Evolutionary conservation across 2,888 invertebrate species (phyloP).

Genomic region (Chelonus formosanus): DNA sequence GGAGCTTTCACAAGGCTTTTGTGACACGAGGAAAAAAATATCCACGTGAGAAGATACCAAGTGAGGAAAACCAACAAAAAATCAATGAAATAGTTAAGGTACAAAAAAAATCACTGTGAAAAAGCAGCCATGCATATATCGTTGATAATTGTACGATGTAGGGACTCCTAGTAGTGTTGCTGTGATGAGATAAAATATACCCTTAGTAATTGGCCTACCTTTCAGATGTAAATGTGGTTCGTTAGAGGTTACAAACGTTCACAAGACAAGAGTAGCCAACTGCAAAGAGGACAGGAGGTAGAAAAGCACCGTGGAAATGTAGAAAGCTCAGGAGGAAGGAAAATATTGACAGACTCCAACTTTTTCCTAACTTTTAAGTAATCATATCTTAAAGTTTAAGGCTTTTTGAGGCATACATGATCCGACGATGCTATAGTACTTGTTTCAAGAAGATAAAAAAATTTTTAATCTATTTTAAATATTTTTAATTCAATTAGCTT

Average conservation of each 20-base stretch:
- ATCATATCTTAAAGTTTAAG: too few relatives aligned
- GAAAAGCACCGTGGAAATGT: too few relatives aligned
- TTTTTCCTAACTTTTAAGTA: too few relatives aligned
- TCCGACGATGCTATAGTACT: too few relatives aligned
- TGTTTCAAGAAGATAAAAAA: too few relatives aligned
- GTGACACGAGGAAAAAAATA: constrained; percentile 7
- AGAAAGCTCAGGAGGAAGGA: too few relatives aligned
- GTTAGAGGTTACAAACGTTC: constrained; percentile 50
- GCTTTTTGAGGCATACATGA: too few relatives aligned
- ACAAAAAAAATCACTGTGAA: constrained; percentile 18
- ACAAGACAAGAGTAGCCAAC: neutral
- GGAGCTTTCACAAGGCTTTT: constrained; percentile 15
- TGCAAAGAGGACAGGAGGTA: neutral
- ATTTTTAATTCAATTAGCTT: too few relatives aligned
- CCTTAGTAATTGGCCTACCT: constrained; percentile 57
- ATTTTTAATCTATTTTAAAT: too few relatives aligned
- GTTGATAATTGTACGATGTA: constrained; percentile 9
- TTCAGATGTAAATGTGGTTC: constrained; percentile 62
- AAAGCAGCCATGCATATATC: constrained; percentile 13
- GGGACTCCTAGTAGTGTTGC: constrained; percentile 22
- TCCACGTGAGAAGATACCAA: neutral
- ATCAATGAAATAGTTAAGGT: neutral
- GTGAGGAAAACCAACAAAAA: neutral
- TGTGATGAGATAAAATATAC: constrained; percentile 55
- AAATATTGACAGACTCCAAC: too few relatives aligned